Base-by-base conservation (phyloP, 1,140 invertebrate genomes). In the Ganaspis sp. region DNA sequence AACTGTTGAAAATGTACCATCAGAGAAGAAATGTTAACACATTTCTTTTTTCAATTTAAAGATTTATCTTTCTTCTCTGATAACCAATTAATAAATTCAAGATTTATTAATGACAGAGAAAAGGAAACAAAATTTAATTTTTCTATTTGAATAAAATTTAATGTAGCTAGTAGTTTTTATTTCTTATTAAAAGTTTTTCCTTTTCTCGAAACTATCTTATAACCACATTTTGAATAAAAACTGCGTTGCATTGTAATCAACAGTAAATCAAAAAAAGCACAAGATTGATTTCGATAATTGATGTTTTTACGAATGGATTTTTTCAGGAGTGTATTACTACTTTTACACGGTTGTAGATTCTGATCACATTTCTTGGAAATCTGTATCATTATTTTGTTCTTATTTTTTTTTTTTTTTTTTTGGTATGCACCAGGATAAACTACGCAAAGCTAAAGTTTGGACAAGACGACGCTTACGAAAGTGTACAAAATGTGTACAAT, bases 401-500 rank as follows among this genome's bases (percentile, higher is more conserved):
- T 72, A 78, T 77, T 45, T 77, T 76, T 64, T 77, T 34, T 45
- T 26, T 78, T 77, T 72, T 75, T 71, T 73, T 74, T 78, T 83
- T 77, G 73, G 81, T 81, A 80, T 76, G 77, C 54, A 54, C 29
- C 58, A 69, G 72, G 49, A 40, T 74, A 23, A 49, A 73, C 70
- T 26, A 76, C 23, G n/a, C 26, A 78, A 75, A 73, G 49, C n/a
- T 69, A 76, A 23, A 75, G 19, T 8, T 34, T 64, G 23, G 54
- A 12, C 1, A 21, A 26, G 23, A 58, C 23, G 54, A 4, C 54
- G 23, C 12, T 72, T 69, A 40, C n/a, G 70, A 49, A 69, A 37
- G 53, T 85, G 84, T 85, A 84, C 80, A 85, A 85, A 84, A n/a
- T 78, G 73, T 86, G 86, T 87, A 87, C 76, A 84, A 88, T 85